Conservation (phyloP, 2,797 vertebrate species). For the Typhlichthys eigenmanni region DNA sequence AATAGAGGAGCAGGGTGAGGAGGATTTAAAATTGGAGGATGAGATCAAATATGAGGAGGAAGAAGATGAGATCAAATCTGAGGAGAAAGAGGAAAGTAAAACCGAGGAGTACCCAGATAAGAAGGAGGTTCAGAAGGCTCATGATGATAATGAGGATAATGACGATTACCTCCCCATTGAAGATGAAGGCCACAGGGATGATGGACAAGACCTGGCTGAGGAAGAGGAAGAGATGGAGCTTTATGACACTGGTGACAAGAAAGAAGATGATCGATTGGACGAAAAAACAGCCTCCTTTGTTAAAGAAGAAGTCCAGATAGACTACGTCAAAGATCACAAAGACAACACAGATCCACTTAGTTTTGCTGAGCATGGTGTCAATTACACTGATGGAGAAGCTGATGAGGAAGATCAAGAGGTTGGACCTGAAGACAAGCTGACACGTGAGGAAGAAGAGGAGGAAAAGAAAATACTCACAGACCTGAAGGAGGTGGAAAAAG, state of each 20-base stretch:
- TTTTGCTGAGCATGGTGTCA: conserved; percentile 6
- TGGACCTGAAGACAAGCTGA: conserved; percentile 19
- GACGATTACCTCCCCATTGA: not conserved
- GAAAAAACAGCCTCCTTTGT: not conserved
- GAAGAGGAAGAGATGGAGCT: not conserved
- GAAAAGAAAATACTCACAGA: not conserved
- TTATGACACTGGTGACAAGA: not conserved
- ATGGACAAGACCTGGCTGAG: conserved; percentile 3
- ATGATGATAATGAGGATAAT: not conserved
- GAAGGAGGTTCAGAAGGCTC: not conserved
- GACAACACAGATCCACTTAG: conserved; percentile 8
- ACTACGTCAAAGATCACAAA: not conserved
- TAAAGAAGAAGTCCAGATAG: not conserved
- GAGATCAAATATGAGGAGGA: not conserved
- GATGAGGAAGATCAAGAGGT: not conserved
- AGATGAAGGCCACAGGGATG: not conserved
- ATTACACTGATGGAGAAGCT: conserved; percentile 9
- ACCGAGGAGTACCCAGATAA: not conserved
- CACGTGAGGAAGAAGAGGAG: not conserved
- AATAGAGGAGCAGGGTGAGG: not conserved
- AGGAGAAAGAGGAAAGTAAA: not conserved
- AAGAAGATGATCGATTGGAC: not conserved
- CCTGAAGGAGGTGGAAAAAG: conserved; percentile 3
- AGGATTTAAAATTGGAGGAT: not conserved
- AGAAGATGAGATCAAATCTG: conserved; percentile 2